A percentile compares a stretch with the other conserved stretches of the same genome.
These are phyloP conservation scores for Margaritifera margaritifera DNA, from an alignment of 2,888 invertebrate species.

Conservation along the genomic window DNA sequence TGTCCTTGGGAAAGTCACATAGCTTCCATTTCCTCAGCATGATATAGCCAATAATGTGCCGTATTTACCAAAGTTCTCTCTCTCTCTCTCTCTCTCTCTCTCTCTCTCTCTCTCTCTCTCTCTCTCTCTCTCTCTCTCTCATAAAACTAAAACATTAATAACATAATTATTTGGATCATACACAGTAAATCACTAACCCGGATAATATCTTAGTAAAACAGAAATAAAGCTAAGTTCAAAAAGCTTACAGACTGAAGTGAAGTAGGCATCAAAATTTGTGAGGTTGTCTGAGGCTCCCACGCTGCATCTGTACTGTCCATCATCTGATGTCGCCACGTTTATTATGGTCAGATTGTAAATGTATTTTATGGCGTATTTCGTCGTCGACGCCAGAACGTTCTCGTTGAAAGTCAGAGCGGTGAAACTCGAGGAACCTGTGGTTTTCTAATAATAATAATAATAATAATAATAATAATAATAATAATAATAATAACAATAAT, in stretches of 20 bases:
- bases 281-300: constrained; percentile 25
- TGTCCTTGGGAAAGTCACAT: no score
- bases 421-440: constrained; percentile 25
- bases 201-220: neutral
- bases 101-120: no score
- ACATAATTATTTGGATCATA: no score
- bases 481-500: neutral
- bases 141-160: no score
- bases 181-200: no score
- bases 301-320: constrained; percentile 44
- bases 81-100: no score
- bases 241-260: constrained; percentile 43
- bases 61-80: no score
- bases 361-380: constrained; percentile 40
- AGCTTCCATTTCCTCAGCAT: no score
- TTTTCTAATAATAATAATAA: constrained; percentile 16
- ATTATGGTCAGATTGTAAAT: constrained; percentile 48
- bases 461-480: constrained; percentile 1
- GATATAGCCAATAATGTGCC: no score
- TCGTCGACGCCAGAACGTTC: constrained; percentile 30
- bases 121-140: no score
- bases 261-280: constrained; percentile 26
- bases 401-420: constrained; percentile 40
- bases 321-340: constrained; percentile 35
- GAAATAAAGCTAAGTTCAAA: no score